phyloP scores from a whole-genome alignment of 2,888 invertebrate genomes.

The Hydriomena furcata region DNA sequence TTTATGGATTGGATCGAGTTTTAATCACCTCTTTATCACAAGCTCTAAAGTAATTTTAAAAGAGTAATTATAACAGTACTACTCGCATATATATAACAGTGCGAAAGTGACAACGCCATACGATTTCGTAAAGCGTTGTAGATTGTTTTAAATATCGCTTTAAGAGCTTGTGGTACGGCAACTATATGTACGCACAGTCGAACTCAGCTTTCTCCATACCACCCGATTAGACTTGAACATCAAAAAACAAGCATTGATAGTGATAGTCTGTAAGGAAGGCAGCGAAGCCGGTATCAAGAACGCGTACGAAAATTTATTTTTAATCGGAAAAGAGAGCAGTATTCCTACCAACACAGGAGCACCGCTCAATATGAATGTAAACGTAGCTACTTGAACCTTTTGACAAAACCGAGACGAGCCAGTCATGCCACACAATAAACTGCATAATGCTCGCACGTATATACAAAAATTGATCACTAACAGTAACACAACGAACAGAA shows the following conservation, averaged over 20 bases:
- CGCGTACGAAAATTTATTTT: neutral
- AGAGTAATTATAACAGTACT: too few species aligned
- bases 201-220: slow-evolving; percentile 13
- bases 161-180: too few species aligned
- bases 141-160: too few species aligned
- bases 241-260: slow-evolving; percentile 14
- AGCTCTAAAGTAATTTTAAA: too few species aligned
- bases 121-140: too few species aligned
- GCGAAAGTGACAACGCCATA: too few species aligned
- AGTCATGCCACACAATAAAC: slow-evolving; percentile 11
- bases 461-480: slow-evolving; percentile 14
- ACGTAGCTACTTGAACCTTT: slow-evolving; percentile 18
- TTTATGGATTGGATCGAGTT: too few species aligned
- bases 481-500: slow-evolving; percentile 5
- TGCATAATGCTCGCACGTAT: slow-evolving; percentile 10
- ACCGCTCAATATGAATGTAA: slow-evolving; percentile 10
- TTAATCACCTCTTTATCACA: too few species aligned
- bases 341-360: slow-evolving; percentile 11
- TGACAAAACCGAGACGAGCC: slow-evolving; percentile 8
- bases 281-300: slow-evolving; percentile 3
- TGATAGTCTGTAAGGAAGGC: slow-evolving; percentile 11
- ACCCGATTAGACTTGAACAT: slow-evolving; percentile 22
- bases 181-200: too few species aligned
- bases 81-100: too few species aligned
- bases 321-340: slow-evolving; percentile 4